Evolutionary conservation across 53 echinoderm and acorn worm species (phyloP).

Genomic region (Temnopleurus reevesii): DNA sequence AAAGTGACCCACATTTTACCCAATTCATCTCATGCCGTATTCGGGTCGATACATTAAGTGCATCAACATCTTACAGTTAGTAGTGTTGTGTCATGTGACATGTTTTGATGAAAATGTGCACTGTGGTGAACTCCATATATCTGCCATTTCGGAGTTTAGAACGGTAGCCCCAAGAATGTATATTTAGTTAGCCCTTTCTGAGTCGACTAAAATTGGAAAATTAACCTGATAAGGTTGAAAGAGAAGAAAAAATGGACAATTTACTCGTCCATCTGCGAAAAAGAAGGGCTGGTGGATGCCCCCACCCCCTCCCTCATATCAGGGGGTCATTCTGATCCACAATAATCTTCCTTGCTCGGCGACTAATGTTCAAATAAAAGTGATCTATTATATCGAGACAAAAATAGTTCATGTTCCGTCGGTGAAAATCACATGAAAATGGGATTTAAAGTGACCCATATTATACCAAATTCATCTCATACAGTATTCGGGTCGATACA

Average conservation of each 20-base stretch:
- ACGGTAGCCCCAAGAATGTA: no score
- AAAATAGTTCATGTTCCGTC: neutral
- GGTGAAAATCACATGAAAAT: neutral
- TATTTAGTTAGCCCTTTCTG: no score
- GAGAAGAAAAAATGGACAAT: no score
- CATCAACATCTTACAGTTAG: neutral
- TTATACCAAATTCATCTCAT: neutral
- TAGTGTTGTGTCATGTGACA: no score
- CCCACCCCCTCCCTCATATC: neutral
- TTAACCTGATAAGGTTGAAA: no score
- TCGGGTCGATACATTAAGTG: neutral
- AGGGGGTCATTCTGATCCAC: neutral
- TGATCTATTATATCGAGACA: neutral
- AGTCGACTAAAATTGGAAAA: no score
- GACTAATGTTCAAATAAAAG: neutral
- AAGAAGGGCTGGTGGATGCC: no score
- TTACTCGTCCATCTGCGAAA: no score
- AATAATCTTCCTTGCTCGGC: neutral
- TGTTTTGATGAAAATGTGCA: no score
- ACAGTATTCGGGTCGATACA: neutral
- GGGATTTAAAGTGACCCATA: neutral
- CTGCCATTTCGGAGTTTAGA: no score
- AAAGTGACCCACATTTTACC: neutral
- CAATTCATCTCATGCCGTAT: neutral
- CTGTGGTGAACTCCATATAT: no score